A percentile compares a stretch with the other conserved stretches of the same genome.
Conservation (phyloP, 2,797 vertebrate genomes). For the Chaunax sp. region DNA sequence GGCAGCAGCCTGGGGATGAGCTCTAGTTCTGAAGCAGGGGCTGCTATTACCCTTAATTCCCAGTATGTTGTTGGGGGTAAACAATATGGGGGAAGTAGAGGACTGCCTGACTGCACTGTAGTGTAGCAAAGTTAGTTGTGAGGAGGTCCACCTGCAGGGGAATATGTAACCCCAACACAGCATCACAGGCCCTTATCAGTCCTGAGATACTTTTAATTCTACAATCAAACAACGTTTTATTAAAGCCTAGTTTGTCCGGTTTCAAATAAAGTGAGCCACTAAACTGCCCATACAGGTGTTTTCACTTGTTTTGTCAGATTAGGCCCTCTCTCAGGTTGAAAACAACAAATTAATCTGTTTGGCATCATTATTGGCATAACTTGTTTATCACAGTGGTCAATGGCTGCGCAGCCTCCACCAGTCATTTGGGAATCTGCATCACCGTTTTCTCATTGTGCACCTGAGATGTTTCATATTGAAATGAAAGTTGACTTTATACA, state of each 20-base stretch:
- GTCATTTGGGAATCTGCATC: not conserved
- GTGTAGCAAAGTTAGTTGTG: not conserved
- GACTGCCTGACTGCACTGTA: no score
- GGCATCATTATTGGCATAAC: no score
- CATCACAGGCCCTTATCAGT: not conserved
- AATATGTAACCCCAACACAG: slow-evolving; percentile 10
- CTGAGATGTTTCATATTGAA: not conserved
- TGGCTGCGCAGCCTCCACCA: not conserved
- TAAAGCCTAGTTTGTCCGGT: slow-evolving; percentile 31
- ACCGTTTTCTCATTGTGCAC: no score
- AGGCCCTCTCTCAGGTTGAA: slow-evolving; percentile 48
- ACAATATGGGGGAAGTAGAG: no score
- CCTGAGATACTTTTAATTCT: slow-evolving; percentile 23
- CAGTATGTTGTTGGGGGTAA: no score
- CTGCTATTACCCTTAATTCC: no score
- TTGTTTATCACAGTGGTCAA: no score
- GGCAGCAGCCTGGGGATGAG: no score
- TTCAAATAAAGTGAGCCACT: slow-evolving; percentile 49
- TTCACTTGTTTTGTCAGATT: slow-evolving; percentile 57
- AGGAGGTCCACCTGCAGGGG: slow-evolving; percentile 17
- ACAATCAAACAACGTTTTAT: slow-evolving; percentile 40
- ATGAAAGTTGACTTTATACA: not conserved
- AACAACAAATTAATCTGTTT: no score
- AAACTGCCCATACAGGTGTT: slow-evolving; percentile 57
- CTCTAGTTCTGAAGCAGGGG: no score